These are phyloP conservation scores for Bovichtus diacanthus DNA, from an alignment of 2,797 vertebrate species.

Conservation along the genomic window DNA sequence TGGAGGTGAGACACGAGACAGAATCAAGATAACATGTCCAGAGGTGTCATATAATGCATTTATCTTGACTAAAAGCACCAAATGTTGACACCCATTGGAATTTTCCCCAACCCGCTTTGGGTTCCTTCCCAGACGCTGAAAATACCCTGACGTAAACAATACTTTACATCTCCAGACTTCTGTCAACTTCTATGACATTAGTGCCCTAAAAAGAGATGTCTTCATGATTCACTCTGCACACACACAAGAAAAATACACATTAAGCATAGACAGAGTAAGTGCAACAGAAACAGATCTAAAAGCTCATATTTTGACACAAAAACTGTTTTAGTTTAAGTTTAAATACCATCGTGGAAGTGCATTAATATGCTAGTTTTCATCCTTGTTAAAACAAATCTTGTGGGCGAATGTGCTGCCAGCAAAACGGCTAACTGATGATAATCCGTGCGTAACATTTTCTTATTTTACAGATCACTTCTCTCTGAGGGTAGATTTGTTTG, in stretches of 20 bases:
- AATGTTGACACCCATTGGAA: conserved; percentile 32
- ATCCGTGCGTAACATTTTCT: conserved; percentile 36
- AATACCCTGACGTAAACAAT: conserved; percentile 26
- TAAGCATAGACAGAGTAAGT: neutral
- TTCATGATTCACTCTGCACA: conserved; percentile 15
- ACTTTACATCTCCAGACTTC: conserved; percentile 17
- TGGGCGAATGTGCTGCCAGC: conserved; percentile 14
- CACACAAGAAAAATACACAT: neutral
- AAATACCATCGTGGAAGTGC: neutral
- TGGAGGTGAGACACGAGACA: conserved; percentile 14
- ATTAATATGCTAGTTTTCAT: conserved; percentile 12
- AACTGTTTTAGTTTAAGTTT: no score
- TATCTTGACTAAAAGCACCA: conserved; percentile 37
- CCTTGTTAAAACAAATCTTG: conserved; percentile 23
- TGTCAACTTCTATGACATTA: conserved; percentile 23
- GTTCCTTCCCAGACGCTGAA: conserved; percentile 18
- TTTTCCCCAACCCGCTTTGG: neutral
- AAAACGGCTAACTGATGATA: conserved; percentile 18
- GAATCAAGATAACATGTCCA: conserved; percentile 15
- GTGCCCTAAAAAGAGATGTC: conserved; percentile 6
- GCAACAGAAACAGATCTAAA: neutral
- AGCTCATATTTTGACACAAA: conserved; percentile 6
- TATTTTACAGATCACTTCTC: conserved; percentile 33
- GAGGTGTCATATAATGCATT: conserved; percentile 14
- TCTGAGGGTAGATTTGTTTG: conserved; percentile 33